These are phyloP conservation scores for Lymantria dispar DNA, from an alignment of 2,888 invertebrate genomes.

Conservation along the genomic window DNA sequence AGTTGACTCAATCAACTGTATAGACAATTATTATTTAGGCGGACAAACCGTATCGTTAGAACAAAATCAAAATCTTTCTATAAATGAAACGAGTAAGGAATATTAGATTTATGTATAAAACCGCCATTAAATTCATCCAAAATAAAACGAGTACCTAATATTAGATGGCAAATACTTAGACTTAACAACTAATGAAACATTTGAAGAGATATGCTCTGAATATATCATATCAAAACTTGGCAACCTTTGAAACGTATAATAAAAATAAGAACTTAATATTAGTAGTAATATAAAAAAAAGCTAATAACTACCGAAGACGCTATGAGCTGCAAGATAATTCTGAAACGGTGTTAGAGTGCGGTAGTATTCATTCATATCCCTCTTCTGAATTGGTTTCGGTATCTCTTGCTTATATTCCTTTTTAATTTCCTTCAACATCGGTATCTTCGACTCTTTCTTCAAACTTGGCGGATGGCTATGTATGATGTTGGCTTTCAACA, in stretches of 20 bases:
- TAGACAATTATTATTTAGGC: no score
- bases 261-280: background rate
- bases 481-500: constrained; percentile 58
- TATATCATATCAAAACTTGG: no score
- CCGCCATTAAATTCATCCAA: no score
- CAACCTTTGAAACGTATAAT: constrained; percentile 1
- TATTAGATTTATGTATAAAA: no score
- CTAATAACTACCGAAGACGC: constrained; percentile 57
- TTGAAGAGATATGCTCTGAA: no score
- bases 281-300: background rate
- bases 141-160: no score
- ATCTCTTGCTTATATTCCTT: constrained; percentile 21
- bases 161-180: no score
- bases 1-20: no score
- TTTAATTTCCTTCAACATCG: constrained; percentile 18
- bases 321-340: constrained; percentile 64
- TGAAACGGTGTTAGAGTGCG: constrained; percentile 51
- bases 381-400: constrained; percentile 5
- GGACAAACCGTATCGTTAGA: no score
- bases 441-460: constrained; percentile 35
- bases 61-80: no score
- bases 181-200: no score
- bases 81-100: no score
- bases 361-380: constrained; percentile 17
- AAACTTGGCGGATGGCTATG: constrained; percentile 61